phyloP scores from a whole-genome alignment of 2,113 vertebrate species.

The Zosterops japonicus region DNA sequence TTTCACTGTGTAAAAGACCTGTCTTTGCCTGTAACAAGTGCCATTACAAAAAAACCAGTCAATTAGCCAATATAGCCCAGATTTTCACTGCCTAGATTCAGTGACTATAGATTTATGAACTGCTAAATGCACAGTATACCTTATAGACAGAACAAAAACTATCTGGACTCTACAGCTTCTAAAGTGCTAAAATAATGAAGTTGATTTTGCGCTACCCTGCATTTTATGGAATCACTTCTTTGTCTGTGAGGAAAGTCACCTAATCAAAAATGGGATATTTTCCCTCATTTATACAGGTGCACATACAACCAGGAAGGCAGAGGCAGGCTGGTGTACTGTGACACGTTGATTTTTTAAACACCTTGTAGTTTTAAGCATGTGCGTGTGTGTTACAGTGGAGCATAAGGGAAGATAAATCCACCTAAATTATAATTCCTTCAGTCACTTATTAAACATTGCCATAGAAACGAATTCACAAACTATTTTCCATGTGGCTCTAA shows the following conservation, averaged over 20 bases:
- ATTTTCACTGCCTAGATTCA: neutral
- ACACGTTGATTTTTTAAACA: neutral
- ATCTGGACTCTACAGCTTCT: neutral
- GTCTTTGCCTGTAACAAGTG: neutral
- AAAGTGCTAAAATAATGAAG: neutral
- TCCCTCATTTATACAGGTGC: neutral
- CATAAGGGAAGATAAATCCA: neutral
- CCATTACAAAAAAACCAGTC: neutral
- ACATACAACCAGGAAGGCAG: neutral
- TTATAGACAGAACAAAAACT: neutral
- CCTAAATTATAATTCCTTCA: neutral
- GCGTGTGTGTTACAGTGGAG: neutral
- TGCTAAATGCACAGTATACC: fast-evolving
- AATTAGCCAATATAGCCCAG: neutral
- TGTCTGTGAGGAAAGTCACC: neutral
- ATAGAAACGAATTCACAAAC: neutral
- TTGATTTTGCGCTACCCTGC: neutral
- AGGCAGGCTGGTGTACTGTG: neutral
- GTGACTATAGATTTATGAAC: neutral
- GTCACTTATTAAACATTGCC: neutral
- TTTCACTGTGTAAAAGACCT: neutral
- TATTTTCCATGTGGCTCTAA: neutral
- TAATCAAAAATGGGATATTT: neutral
- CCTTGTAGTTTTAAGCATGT: neutral
- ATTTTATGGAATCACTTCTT: neutral